Base-by-base conservation (phyloP, 2,797 vertebrate genomes). In the Dermochelys coriacea region DNA sequence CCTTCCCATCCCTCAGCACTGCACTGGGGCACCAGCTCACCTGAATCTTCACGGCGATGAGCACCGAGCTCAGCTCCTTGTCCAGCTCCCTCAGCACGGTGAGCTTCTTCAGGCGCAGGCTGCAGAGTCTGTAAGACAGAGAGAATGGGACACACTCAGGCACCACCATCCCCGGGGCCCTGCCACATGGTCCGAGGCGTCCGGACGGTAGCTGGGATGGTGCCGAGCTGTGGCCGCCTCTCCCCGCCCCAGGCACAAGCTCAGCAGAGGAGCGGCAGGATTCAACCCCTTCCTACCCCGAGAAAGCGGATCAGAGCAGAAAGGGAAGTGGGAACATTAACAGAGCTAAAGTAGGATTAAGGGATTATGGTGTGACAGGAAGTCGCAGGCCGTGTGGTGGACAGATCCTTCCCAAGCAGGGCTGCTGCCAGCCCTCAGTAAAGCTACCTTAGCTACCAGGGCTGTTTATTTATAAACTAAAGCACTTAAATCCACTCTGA, bases 11-110 rank as follows among this genome's bases (percentile, higher is more conserved):
- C n/a, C 29, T 23, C 5, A 34, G 27, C 52, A 54, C 77, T 95
- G 87, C 82, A 77, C 87, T 34, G 19, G 27, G 85, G 45, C n/a
- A 90, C 51, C 6, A 90, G 41, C 96, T 96, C 98, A 99, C 99
- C 99, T 99, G 99, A 74, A 99, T 98, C 97, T 99, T 99, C 97
- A 99, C 99, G 41, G 99, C 99, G 6, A 99, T 99, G 94, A 99
- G 99, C 96, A 99, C 99, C 2, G 99, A 99, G 59, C 98, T 99
- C 91, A 99, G 98, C 95, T 99, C 99, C 97, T 99, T 99, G 94
- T 99, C 99, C 98, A 99, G 98, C 97, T 99, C 99, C 97, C 99
- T 99, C 96, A 99, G 97, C 98, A 99, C 99, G 1, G 99, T 98
- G 97, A 99, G 98, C 96, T 99, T 99, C 98, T 99, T 99, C 98